Evolutionary conservation across 2,888 invertebrate species (phyloP).

Genomic region (Volucella bombylans): DNA sequence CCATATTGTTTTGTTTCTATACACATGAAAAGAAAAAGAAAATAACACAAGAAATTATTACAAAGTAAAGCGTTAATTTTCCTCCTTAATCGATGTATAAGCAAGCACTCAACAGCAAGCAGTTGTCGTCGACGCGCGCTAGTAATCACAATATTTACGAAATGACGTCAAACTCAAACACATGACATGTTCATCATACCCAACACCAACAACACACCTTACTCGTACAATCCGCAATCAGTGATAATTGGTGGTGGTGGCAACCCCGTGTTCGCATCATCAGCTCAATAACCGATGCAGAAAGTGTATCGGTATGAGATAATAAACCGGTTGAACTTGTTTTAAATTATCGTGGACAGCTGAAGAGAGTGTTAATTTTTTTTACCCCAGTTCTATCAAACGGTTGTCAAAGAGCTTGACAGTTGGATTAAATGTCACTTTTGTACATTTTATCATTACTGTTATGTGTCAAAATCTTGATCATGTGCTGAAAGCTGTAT

Average conservation of each 20-base stretch:
- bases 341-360: slow-evolving; percentile 27
- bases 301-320: slow-evolving; percentile 71
- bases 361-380: slow-evolving; percentile 23
- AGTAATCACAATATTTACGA: slow-evolving; percentile 58
- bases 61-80: slow-evolving; percentile 16
- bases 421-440: neutral
- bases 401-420: neutral
- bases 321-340: slow-evolving; percentile 72
- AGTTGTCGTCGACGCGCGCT: slow-evolving; percentile 38
- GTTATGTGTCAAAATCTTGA: no score
- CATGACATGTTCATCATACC: slow-evolving; percentile 21
- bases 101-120: slow-evolving; percentile 5
- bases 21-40: neutral
- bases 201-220: slow-evolving; percentile 14
- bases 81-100: neutral
- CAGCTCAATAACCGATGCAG: slow-evolving; percentile 45
- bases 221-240: slow-evolving; percentile 31
- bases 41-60: no score
- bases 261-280: slow-evolving; percentile 18
- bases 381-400: neutral
- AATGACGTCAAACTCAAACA: slow-evolving; percentile 53
- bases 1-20: slow-evolving; percentile 18
- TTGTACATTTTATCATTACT: neutral
- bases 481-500: neutral
- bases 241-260: slow-evolving; percentile 6